Evolutionary conservation across 2,888 invertebrate genomes (phyloP).

Genomic region (Agrochola lota): DNA sequence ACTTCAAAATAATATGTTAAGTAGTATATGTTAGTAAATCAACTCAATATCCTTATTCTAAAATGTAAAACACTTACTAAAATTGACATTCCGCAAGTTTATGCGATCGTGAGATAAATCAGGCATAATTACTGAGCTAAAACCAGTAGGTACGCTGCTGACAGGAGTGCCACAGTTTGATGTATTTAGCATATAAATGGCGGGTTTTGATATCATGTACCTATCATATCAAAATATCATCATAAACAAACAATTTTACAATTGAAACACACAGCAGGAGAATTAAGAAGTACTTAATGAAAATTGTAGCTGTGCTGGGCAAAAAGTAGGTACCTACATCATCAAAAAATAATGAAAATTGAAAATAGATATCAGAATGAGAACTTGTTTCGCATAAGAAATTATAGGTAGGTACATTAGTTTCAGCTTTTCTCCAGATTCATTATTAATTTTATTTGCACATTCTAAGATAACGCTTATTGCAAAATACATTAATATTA

Average conservation of each 20-base stretch:
- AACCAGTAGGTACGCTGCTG: conserved; percentile 29
- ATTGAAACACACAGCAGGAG: not conserved
- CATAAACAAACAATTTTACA: conserved; percentile 26
- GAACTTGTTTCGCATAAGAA: not conserved
- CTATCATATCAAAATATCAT: conserved; percentile 14
- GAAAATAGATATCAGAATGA: not conserved
- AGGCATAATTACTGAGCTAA: conserved; percentile 44
- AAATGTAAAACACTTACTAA: conserved; percentile 41
- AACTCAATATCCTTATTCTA: conserved; percentile 29
- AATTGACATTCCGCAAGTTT: conserved; percentile 40
- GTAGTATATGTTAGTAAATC: conserved; percentile 14
- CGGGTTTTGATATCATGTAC: conserved; percentile 6
- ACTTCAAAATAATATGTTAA: not conserved
- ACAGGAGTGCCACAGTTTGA: conserved; percentile 50
- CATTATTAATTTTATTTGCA: not conserved
- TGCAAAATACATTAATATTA: not conserved
- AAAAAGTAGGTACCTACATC: too few relatives aligned
- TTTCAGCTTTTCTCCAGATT: not conserved
- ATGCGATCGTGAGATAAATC: conserved; percentile 57
- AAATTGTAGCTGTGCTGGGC: too few relatives aligned
- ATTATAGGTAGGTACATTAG: too few relatives aligned
- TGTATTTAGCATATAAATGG: conserved; percentile 33
- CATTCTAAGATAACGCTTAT: not conserved
- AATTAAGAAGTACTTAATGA: not conserved
- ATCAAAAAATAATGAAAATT: not conserved